Evolutionary conservation across 2,113 vertebrate species (phyloP), one percentile per base, ranked within the genome.

Genomic region (Ptilonorhynchus violaceus): DNA sequence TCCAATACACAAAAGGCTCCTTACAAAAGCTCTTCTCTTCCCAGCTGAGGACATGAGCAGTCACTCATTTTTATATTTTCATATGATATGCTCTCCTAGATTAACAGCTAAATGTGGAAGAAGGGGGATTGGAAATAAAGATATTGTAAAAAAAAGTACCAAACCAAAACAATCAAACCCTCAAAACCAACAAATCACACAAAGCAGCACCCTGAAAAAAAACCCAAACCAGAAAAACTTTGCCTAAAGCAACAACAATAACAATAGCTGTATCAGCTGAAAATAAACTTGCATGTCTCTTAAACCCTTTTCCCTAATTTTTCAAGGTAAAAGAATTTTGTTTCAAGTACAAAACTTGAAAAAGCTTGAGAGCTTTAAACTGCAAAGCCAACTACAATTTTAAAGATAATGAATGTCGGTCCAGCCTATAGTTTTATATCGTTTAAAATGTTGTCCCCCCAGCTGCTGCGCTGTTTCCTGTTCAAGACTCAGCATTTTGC

Each of bases 221-320:
- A 0, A 0, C 11, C 2, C 2, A 33, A 47, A 49, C 9, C 35
- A 22, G 9, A n/a, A 46, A 46, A 52, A 2, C 0, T 18, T 4
- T 19, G 15, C 18, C 3, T 6, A n/a, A 17, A 75, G 10, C 27
- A 47, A 6, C 11, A 13, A 18, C 4, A 58, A 17, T 28, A 70
- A 11, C 7, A 12, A 11, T 41, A 83, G 22, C 12, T 44, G 1
- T 10, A 11, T 53, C 49, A 69, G 16, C 10, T 80, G 59, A 28
- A 58, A 31, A 73, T 50, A n/a, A 44, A 28, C n/a, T 49, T 56
- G 3, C 3, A 2, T 42, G 16, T 66, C 73, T 92, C 50, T 92
- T 80, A 76, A 78, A 50, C 60, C 7, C 7, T 47, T 50, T 69
- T 49, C 8, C 20, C 7, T 74, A 19, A 23, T 63, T 63, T 80